Conservation (phyloP, 2,113 vertebrate genomes). For the Donacobius atricapilla region DNA sequence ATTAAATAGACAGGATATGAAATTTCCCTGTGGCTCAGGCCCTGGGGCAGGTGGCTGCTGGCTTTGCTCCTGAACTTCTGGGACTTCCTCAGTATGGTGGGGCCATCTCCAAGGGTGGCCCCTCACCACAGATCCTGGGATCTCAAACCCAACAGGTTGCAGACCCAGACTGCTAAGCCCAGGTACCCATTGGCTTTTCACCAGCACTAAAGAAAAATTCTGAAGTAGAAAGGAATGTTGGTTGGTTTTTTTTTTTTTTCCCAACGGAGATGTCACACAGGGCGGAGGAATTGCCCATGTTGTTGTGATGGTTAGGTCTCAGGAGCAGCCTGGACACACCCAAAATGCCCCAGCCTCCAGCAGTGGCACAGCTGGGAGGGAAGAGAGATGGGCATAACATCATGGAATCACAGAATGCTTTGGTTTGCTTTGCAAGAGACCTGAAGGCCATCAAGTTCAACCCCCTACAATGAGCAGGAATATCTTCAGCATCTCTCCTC, state of each 20-base stretch:
- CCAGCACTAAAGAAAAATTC: background rate
- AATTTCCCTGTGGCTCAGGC: background rate
- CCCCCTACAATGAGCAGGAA: background rate
- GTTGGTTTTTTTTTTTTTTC: background rate
- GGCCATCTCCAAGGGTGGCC: background rate
- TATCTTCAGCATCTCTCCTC: background rate
- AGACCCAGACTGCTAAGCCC: background rate
- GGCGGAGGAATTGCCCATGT: background rate
- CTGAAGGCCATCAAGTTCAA: background rate
- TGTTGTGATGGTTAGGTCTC: background rate
- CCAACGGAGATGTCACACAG: background rate
- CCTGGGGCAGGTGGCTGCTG: background rate
- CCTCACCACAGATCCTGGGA: background rate
- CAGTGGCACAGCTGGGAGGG: background rate
- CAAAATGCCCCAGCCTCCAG: background rate
- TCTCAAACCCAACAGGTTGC: background rate
- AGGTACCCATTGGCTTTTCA: background rate
- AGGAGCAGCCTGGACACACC: background rate
- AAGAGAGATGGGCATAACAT: background rate
- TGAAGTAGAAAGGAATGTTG: background rate
- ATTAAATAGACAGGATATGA: background rate
- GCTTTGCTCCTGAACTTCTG: background rate
- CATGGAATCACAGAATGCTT: background rate
- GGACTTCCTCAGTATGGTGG: background rate
- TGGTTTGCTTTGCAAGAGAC: background rate